Evolutionary conservation across 2,888 invertebrate genomes (phyloP), one percentile per base, ranked within the genome.

Genomic region (Chalcis sispes): DNA sequence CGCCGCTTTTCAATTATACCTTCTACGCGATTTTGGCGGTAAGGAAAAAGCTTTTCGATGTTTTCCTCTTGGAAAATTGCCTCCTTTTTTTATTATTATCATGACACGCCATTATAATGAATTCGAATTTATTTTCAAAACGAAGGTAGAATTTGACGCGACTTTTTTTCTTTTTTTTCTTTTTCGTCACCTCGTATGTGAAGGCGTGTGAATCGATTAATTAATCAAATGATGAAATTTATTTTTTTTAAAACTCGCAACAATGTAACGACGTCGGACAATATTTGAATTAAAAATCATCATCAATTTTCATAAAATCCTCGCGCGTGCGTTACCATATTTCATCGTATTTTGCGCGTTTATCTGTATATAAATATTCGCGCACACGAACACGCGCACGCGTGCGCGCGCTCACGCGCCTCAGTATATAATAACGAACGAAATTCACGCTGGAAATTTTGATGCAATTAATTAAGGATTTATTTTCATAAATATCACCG

Each of bases 1-100:
- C 71, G 67, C 13, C 54, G 59, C 48, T 72, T 72, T 76, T 76
- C 76, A 72, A 72, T 76, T 76, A 72, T 72, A 76, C 56, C 36
- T 69, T 56, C 54, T 58, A 72, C 67, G 77, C 74, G 46, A 69
- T 42, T 56, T 59, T 61, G 52, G 72, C 52, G 29, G 23, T 8
- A 10, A 15, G 58, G 42, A 54, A 75, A 75, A 65, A 75, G 64
- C 76, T 66, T 66, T 73, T 75, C 69, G 36, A 73, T 79, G 66
- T 73, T 70, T 73, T 73, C 32, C 48, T 46, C 48, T 46, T 40
- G 62, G 73, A 59, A 70, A 70, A 73, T 67, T 62, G 48, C 50
- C 36, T 58, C 15, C 54, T 71, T 64, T 75, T 74, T n/a, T n/a
- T n/a, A n/a, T n/a, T n/a, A n/a, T n/a, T n/a, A n/a, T n/a, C n/a